These are phyloP conservation scores for Passer montanus DNA, from an alignment of 2,113 vertebrate species.

Conservation along the genomic window DNA sequence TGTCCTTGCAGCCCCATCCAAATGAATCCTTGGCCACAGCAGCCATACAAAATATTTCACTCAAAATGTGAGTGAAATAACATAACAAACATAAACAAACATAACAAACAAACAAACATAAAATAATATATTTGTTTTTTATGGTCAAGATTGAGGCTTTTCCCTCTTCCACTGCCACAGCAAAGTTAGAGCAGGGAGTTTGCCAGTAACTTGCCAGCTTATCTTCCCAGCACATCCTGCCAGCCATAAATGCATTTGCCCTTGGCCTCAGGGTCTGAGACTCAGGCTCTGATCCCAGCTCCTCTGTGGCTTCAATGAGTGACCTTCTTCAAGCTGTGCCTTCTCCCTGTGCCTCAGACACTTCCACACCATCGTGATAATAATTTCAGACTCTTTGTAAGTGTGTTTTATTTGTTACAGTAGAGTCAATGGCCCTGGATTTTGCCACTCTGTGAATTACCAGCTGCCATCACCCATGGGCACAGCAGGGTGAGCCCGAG, in stretches of 20 bases:
- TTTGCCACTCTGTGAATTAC: not conserved
- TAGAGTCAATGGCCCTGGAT: not conserved
- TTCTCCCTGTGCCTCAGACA: not conserved
- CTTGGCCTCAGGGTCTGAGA: not conserved
- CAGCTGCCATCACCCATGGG: not conserved
- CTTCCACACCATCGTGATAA: not conserved
- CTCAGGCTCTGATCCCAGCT: not conserved
- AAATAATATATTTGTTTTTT: not conserved
- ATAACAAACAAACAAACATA: too few relatives aligned
- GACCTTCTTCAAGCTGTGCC: not conserved
- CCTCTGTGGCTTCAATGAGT: not conserved
- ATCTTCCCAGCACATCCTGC: not conserved
- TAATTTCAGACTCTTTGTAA: not conserved
- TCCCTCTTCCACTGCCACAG: not conserved
- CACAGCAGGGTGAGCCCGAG: not conserved
- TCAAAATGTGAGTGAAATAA: not conserved
- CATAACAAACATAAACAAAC: too few relatives aligned
- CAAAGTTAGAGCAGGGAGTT: not conserved
- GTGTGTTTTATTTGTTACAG: not conserved
- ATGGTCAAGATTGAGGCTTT: not conserved
- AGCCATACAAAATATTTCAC: not conserved
- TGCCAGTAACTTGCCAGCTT: not conserved
- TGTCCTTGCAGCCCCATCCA: not conserved
- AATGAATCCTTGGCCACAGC: not conserved
- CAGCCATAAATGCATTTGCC: not conserved